These are phyloP conservation scores for Scaptodrosophila lebanonensis DNA, from an alignment of 1,140 invertebrate genomes.

Conservation along the genomic window DNA sequence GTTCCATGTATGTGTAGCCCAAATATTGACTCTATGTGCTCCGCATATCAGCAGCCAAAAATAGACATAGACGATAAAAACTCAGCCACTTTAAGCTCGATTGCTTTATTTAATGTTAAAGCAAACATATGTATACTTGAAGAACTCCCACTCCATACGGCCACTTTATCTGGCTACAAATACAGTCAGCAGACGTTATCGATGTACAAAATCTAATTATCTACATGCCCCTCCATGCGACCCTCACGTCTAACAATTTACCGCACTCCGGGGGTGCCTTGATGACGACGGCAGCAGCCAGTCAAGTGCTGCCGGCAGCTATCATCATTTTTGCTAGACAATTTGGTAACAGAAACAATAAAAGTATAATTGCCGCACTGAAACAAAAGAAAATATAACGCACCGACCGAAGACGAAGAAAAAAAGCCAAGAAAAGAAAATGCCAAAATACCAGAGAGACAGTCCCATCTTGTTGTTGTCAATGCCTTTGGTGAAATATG, in stretches of 20 bases:
- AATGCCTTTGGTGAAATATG: no score
- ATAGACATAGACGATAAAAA: no score
- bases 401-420: constrained; percentile 5
- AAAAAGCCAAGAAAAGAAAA: constrained; percentile 4
- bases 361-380: constrained; percentile 65
- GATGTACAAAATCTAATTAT: constrained; percentile 37
- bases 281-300: not conserved
- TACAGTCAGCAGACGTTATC: constrained; percentile 17
- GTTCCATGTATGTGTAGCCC: no score
- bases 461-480: no score
- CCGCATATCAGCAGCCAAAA: no score
- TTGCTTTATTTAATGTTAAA: no score
- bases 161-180: no score
- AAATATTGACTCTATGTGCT: no score
- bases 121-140: no score
- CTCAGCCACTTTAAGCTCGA: no score
- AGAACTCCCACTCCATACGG: no score
- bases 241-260: not conserved
- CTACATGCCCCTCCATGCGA: no score
- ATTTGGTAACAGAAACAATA: constrained; percentile 65
- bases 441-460: constrained; percentile 13
- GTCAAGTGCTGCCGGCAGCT: constrained; percentile 45
- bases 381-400: constrained; percentile 15
- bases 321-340: constrained; percentile 64
- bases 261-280: constrained; percentile 5